These are phyloP conservation scores for Trachelus stipa DNA, from an alignment of 2,888 invertebrate genomes.

Conservation along the genomic window DNA sequence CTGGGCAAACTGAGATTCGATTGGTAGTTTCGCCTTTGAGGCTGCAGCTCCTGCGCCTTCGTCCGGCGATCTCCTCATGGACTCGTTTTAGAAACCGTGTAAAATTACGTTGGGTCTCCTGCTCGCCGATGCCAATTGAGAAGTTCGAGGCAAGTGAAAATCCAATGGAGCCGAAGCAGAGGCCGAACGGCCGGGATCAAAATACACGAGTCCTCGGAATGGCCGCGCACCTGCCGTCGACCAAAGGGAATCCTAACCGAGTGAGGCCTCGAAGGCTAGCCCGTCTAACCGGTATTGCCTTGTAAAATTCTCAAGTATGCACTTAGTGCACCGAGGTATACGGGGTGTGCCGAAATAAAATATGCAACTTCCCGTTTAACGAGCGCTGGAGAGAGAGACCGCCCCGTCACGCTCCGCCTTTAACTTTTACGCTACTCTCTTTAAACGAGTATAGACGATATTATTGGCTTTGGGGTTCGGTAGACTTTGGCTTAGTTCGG, in stretches of 20 bases:
- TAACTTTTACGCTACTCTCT: background rate
- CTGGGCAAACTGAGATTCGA: too few relatives aligned
- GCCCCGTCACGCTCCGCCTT: background rate
- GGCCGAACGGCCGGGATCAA: background rate
- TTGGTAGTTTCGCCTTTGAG: too few relatives aligned
- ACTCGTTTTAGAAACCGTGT: too few relatives aligned
- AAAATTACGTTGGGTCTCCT: too few relatives aligned
- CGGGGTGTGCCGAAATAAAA: conserved; percentile 39
- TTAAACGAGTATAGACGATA: background rate
- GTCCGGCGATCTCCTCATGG: too few relatives aligned
- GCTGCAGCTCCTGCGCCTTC: too few relatives aligned
- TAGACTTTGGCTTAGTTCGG: too few relatives aligned
- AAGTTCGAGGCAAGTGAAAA: too few relatives aligned
- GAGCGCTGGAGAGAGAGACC: background rate
- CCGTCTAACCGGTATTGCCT: conserved; percentile 58
- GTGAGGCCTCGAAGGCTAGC: conserved; percentile 49
- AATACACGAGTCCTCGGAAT: conserved; percentile 16
- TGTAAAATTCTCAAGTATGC: conserved; percentile 59
- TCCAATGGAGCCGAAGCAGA: too few relatives aligned
- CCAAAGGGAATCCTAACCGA: conserved; percentile 50
- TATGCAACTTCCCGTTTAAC: background rate
- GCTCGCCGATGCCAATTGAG: too few relatives aligned
- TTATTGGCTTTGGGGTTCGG: background rate
- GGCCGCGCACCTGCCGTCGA: conserved; percentile 49
- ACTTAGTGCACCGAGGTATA: conserved; percentile 46